Evolutionary conservation across 53 echinoderm and acorn worm genomes (phyloP).

Genomic region (Temnopleurus reevesii): DNA sequence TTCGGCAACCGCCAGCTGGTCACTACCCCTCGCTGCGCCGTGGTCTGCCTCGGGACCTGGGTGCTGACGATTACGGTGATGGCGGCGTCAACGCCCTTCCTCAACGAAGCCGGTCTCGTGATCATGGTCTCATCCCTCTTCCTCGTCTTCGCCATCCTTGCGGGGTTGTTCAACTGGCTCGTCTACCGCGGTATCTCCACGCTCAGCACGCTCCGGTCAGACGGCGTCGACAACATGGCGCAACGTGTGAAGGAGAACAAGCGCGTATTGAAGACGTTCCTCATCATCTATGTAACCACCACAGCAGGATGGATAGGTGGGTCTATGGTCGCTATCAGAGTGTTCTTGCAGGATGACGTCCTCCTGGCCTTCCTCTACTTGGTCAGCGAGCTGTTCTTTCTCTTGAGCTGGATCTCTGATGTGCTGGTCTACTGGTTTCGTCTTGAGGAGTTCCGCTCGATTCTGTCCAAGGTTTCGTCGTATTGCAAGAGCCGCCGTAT

Average conservation of each 20-base stretch:
- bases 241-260: conserved; percentile 9
- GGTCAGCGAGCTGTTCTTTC: not conserved
- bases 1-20: conserved; percentile 13
- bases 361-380: not conserved
- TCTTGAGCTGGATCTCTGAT: conserved; percentile 10
- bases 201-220: not conserved
- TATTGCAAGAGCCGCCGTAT: not conserved
- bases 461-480: not conserved
- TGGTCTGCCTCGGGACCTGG: not conserved
- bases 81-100: not conserved
- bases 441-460: not conserved
- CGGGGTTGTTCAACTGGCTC: not conserved
- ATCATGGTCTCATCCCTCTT: conserved; percentile 17
- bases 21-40: conserved; percentile 1
- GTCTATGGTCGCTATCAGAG: not conserved
- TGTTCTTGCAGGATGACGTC: not conserved
- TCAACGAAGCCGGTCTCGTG: not conserved
- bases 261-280: not conserved
- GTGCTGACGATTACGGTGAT: not conserved
- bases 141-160: conserved; percentile 7
- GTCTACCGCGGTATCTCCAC: not conserved
- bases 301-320: conserved; percentile 10
- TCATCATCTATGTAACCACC: conserved; percentile 8
- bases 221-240: not conserved
- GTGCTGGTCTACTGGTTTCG: conserved; percentile 15